These are phyloP conservation scores for Ctenosaura bakeri DNA, from an alignment of 2,797 vertebrate species.

Conservation along the genomic window DNA sequence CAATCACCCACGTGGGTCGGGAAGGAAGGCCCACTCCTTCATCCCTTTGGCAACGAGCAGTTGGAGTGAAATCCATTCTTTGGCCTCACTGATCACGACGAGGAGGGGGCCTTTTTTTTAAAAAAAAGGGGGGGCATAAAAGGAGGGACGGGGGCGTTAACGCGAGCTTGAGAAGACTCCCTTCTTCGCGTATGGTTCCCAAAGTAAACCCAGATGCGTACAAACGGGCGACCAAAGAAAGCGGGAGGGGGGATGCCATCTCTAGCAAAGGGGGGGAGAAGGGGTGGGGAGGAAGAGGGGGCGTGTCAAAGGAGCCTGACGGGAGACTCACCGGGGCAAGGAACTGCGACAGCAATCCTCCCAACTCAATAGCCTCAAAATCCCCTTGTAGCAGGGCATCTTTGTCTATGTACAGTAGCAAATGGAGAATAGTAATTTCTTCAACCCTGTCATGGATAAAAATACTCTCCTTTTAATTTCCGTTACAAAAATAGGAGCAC, in stretches of 20 bases:
- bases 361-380: constrained; percentile 87
- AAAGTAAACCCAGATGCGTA: constrained; percentile 67
- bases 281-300: constrained; percentile 71
- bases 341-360: constrained; percentile 88
- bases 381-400: constrained; percentile 90
- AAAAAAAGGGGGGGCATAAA: too few relatives aligned
- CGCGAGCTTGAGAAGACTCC: neutral
- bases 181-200: constrained; percentile 53
- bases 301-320: constrained; percentile 82
- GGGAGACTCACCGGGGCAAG: constrained; percentile 85
- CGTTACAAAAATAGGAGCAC: constrained; percentile 94
- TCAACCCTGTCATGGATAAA: constrained; percentile 95
- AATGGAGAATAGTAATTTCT: constrained; percentile 92
- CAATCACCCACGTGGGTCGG: too few relatives aligned
- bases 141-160: too few relatives aligned
- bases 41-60: too few relatives aligned
- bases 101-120: neutral
- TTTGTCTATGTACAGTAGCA: constrained; percentile 94
- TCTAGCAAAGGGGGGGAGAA: constrained; percentile 72
- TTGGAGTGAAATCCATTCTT: neutral
- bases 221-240: constrained; percentile 82
- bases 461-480: constrained; percentile 97
- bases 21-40: neutral
- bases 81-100: too few relatives aligned
- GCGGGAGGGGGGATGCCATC: constrained; percentile 72